A percentile compares a stretch with the other conserved stretches of the same genome.
These are phyloP conservation scores for Symphodus melops DNA, from an alignment of 2,113 vertebrate species.

Conservation along the genomic window DNA sequence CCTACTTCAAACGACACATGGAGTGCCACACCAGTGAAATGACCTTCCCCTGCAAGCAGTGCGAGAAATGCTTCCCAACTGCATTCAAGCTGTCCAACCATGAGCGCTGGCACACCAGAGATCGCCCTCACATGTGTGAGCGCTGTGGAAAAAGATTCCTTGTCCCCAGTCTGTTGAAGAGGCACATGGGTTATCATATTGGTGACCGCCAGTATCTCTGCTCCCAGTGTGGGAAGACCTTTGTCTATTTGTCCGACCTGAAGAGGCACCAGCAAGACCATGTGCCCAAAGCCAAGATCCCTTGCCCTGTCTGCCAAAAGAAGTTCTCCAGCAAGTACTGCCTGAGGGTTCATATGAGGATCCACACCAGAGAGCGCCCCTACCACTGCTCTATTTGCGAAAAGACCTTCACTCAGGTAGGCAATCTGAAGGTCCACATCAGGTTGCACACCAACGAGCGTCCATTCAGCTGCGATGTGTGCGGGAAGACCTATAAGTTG, in stretches of 20 bases:
- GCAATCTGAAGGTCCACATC: conserved; percentile 79
- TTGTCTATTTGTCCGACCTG: conserved; percentile 78
- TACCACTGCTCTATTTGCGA: conserved; percentile 77
- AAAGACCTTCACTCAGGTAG: conserved; percentile 78
- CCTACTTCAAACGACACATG: conserved; percentile 81
- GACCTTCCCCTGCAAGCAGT: conserved; percentile 79
- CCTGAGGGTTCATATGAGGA: conserved; percentile 77
- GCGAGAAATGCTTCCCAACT: conserved; percentile 75
- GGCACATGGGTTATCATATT: conserved; percentile 82
- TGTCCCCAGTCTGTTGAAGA: conserved; percentile 78
- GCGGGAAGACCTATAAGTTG: conserved; percentile 80
- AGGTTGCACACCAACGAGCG: conserved; percentile 78
- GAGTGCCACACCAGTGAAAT: conserved; percentile 81
- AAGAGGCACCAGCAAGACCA: conserved; percentile 81
- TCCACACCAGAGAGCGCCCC: conserved; percentile 77
- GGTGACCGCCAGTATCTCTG: conserved; percentile 80
- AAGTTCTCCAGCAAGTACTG: conserved; percentile 81
- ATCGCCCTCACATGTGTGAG: conserved; percentile 81
- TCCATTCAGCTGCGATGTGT: conserved; percentile 77
- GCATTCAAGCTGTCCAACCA: conserved; percentile 77
- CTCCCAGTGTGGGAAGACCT: conserved; percentile 81
- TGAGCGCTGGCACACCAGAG: conserved; percentile 79
- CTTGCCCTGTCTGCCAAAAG: conserved; percentile 78
- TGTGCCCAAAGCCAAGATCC: conserved; percentile 76
- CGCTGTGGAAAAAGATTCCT: conserved; percentile 78